Conservation (phyloP, 2,888 invertebrate species). For the Orthonevra nobilis region DNA sequence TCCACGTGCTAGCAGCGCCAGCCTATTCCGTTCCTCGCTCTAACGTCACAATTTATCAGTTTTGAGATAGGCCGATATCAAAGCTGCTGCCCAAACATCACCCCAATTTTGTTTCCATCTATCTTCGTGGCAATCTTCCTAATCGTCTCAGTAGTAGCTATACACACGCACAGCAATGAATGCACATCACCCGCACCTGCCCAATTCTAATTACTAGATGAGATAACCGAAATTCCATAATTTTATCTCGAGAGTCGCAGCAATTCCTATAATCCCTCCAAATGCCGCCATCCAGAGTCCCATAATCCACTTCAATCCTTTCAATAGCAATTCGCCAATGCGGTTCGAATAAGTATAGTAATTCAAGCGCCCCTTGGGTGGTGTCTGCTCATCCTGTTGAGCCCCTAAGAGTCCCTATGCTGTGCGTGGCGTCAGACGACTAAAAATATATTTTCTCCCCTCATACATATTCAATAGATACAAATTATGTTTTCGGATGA, state of each 20-base stretch:
- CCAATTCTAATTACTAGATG: conserved; percentile 45
- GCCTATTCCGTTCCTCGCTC: no score
- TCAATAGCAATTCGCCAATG: not conserved
- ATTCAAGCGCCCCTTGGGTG: not conserved
- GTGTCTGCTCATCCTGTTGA: not conserved
- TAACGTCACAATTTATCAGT: no score
- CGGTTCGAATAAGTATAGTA: not conserved
- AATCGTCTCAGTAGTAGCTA: no score
- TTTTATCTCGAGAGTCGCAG: conserved; percentile 29
- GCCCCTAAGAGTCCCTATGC: not conserved
- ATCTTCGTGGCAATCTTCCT: no score
- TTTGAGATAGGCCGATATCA: no score
- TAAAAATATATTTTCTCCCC: conserved; percentile 9
- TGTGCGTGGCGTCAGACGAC: not conserved
- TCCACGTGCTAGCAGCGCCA: no score
- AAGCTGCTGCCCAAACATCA: no score
- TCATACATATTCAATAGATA: conserved; percentile 9
- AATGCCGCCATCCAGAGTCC: not conserved
- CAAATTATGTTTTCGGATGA: conserved; percentile 48
- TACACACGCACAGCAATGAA: no score
- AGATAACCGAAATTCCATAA: conserved; percentile 46
- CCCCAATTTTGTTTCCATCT: no score
- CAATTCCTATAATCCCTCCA: not conserved
- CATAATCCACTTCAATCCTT: not conserved
- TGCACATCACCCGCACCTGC: no score